These are phyloP conservation scores for Athrips mouffetella DNA, from an alignment of 2,888 invertebrate species.

Conservation along the genomic window DNA sequence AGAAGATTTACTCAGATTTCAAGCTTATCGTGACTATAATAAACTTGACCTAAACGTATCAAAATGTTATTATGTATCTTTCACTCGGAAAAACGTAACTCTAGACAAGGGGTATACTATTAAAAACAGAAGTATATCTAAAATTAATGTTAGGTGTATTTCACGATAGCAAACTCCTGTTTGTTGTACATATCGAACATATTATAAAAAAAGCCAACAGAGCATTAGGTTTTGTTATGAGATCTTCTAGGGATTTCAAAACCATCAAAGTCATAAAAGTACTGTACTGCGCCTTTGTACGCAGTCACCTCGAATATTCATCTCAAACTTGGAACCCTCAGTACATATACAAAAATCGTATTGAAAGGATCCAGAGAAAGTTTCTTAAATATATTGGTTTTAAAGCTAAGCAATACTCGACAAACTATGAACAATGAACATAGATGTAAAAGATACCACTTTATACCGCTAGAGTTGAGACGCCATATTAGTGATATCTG, in stretches of 20 bases:
- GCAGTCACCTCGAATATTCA: background rate
- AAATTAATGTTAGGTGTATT: background rate
- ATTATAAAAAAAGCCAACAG: background rate
- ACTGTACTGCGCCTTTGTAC: background rate
- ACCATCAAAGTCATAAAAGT: too few relatives aligned
- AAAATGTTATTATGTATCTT: background rate
- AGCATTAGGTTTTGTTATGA: background rate
- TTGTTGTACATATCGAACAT: background rate
- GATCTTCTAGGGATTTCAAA: background rate
- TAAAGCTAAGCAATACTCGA: too few relatives aligned
- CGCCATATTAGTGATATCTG: too few relatives aligned
- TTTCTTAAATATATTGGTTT: too few relatives aligned
- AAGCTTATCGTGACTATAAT: background rate
- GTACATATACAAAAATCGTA: too few relatives aligned
- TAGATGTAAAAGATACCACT: too few relatives aligned
- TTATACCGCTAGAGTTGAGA: too few relatives aligned
- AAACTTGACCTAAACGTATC: background rate
- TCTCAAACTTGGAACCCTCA: background rate
- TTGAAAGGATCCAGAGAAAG: too few relatives aligned
- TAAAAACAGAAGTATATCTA: too few relatives aligned
- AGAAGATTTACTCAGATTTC: too few relatives aligned
- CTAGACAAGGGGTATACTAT: background rate
- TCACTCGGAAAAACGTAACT: background rate
- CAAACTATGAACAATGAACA: too few relatives aligned
- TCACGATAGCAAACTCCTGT: background rate